These are phyloP conservation scores for Drosophila kanekoi DNA, from an alignment of 2,888 invertebrate species.

Conservation along the genomic window DNA sequence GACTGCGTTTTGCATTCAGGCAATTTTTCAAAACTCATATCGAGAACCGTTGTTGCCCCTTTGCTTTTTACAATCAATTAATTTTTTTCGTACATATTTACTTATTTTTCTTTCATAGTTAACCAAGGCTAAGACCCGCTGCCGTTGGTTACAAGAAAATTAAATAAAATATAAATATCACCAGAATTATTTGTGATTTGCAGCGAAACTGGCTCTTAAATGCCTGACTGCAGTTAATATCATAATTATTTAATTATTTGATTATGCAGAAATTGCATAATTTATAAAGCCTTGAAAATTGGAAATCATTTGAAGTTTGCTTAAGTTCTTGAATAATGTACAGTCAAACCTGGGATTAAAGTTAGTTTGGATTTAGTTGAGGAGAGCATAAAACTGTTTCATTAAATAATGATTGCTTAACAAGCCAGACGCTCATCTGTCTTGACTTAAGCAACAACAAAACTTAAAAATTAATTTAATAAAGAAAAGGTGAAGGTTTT, in stretches of 20 bases:
- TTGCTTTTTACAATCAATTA: slow-evolving; percentile 53
- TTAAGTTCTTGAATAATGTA: too few species aligned
- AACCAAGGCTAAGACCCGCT: slow-evolving; percentile 37
- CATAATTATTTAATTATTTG: slow-evolving; percentile 30
- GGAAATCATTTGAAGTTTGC: slow-evolving; percentile 7
- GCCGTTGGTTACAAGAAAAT: neutral
- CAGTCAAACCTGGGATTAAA: too few species aligned
- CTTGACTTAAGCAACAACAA: neutral
- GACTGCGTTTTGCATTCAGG: slow-evolving; percentile 67
- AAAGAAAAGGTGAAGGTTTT: slow-evolving; percentile 36
- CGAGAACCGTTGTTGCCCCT: slow-evolving; percentile 54
- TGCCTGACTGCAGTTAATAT: neutral
- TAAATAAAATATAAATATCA: slow-evolving; percentile 33
- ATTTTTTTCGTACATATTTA: slow-evolving; percentile 18
- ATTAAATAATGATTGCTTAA: neutral
- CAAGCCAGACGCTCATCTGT: neutral
- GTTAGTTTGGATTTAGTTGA: too few species aligned
- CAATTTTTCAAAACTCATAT: slow-evolving; percentile 47
- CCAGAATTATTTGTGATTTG: slow-evolving; percentile 29
- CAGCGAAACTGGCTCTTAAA: slow-evolving; percentile 14
- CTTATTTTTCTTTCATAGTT: neutral
- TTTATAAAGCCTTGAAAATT: slow-evolving; percentile 16
- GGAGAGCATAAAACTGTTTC: too few species aligned
- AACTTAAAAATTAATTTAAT: slow-evolving; percentile 21
- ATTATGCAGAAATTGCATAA: slow-evolving; percentile 20